These are phyloP conservation scores for Forbesichthys agassizii DNA, from an alignment of 2,113 vertebrate species.

Conservation along the genomic window DNA sequence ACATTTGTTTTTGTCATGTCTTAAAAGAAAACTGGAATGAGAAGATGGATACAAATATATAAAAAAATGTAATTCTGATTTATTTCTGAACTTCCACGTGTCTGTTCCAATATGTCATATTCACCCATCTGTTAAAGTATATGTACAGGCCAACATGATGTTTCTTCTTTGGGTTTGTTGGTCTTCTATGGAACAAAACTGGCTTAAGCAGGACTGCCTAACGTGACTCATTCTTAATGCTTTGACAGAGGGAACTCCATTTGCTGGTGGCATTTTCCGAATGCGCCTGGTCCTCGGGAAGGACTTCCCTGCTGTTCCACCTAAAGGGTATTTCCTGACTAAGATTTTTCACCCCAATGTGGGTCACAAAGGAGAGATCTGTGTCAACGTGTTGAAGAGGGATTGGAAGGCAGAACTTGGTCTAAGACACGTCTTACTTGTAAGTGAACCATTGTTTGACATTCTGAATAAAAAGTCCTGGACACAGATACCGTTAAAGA, in stretches of 20 bases:
- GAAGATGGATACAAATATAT: too few species aligned
- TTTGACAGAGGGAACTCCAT: slow-evolving; percentile 88
- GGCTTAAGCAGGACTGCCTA: slow-evolving; percentile 28
- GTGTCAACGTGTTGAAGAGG: slow-evolving; percentile 90
- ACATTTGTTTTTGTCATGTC: too few species aligned
- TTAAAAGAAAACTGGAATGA: too few species aligned
- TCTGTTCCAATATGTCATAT: too few species aligned
- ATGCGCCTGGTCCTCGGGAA: slow-evolving; percentile 94
- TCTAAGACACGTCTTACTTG: slow-evolving; percentile 88
- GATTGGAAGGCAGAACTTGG: slow-evolving; percentile 94
- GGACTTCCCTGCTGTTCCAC: slow-evolving; percentile 90
- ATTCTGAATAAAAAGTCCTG: neutral
- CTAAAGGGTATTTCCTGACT: slow-evolving; percentile 92
- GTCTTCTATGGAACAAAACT: slow-evolving; percentile 1
- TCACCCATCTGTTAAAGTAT: too few species aligned
- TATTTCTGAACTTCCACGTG: too few species aligned
- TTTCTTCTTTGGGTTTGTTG: slow-evolving; percentile 17
- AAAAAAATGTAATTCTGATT: too few species aligned
- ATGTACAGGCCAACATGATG: too few species aligned
- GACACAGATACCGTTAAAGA: too few species aligned
- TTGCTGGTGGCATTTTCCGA: slow-evolving; percentile 88
- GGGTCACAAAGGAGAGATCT: slow-evolving; percentile 91
- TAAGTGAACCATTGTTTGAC: slow-evolving; percentile 61
- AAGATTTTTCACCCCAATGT: slow-evolving; percentile 96
- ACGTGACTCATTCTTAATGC: slow-evolving; percentile 64